phyloP scores from a whole-genome alignment of 1,140 invertebrate genomes.

The Zaprionus africanus region DNA sequence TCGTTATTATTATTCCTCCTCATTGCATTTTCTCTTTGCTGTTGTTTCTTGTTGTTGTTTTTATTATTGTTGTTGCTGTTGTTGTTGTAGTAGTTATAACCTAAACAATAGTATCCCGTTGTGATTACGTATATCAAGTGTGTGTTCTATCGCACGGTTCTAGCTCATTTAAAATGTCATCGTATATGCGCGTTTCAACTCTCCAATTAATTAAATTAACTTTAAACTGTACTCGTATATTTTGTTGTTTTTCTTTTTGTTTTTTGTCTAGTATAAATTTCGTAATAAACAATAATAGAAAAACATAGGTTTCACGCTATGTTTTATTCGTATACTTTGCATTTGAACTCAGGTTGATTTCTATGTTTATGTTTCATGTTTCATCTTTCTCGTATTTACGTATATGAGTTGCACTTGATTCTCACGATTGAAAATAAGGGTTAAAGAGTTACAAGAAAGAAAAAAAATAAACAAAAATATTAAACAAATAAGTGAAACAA shows the following conservation, averaged over 20 bases:
- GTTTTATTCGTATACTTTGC: conserved; percentile 84
- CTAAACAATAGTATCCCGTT: conserved; percentile 44
- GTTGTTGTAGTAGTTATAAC: conserved; percentile 19
- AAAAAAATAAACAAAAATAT: conserved; percentile 58
- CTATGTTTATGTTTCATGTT: conserved; percentile 57
- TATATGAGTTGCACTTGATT: conserved; percentile 73
- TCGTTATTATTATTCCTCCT: conserved; percentile 49
- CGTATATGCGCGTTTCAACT: conserved; percentile 75
- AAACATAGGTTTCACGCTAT: conserved; percentile 60
- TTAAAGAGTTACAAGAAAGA: conserved; percentile 12
- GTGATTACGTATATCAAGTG: conserved; percentile 70
- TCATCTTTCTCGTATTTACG: conserved; percentile 61
- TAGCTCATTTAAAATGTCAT: conserved; percentile 81
- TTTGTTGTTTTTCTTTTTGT: conserved; percentile 17
- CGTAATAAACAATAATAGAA: conserved; percentile 68
- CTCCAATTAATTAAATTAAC: conserved; percentile 78
- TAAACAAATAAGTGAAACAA: conserved; percentile 8
- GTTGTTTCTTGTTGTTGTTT: background rate
- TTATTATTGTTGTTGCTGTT: conserved; percentile 7
- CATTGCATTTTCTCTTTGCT: background rate
- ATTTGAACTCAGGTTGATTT: conserved; percentile 84
- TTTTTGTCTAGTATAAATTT: conserved; percentile 22
- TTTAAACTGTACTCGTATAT: conserved; percentile 55
- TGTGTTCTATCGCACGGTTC: conserved; percentile 56
- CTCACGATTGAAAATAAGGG: conserved; percentile 45